A percentile compares a stretch with the other conserved stretches of the same genome.
These are phyloP conservation scores for Balanococcus diminutus DNA, from an alignment of 2,888 invertebrate species.

Conservation along the genomic window DNA sequence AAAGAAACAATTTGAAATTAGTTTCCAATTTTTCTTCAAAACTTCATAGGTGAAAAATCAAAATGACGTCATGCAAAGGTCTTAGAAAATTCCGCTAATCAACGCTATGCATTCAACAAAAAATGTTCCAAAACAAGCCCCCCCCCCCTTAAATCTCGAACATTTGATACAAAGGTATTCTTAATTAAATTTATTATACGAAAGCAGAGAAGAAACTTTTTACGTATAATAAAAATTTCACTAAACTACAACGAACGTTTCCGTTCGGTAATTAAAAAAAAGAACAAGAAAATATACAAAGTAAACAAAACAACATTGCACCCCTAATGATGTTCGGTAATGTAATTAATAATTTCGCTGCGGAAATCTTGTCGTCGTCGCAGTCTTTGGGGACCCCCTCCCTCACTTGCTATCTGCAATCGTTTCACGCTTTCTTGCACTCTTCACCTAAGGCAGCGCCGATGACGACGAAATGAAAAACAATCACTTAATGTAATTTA, in stretches of 20 bases:
- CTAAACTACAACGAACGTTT: not conserved
- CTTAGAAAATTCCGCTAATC: too few relatives aligned
- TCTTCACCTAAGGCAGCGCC: not conserved
- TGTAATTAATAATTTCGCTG: not conserved
- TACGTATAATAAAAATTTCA: not conserved
- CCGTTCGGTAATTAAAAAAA: constrained; percentile 8
- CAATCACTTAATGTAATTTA: not conserved
- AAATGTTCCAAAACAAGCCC: too few relatives aligned
- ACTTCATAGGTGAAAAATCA: too few relatives aligned
- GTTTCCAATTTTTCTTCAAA: too few relatives aligned
- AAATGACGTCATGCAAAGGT: too few relatives aligned
- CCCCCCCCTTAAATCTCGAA: too few relatives aligned
- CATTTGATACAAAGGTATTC: not conserved
- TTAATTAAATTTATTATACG: not conserved
- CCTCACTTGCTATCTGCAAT: not conserved
- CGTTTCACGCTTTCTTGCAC: not conserved
- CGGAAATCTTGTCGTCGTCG: not conserved
- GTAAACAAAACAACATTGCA: constrained; percentile 16
- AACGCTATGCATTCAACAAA: too few relatives aligned
- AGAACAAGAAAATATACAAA: not conserved
- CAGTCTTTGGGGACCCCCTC: not conserved
- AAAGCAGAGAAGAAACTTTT: not conserved
- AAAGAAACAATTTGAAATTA: too few relatives aligned
- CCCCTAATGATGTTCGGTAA: not conserved
- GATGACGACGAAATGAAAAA: not conserved